Evolutionary conservation across 1,140 invertebrate species (phyloP), one percentile per base, ranked within the genome.

Genomic region (Caerostris extrusa): DNA sequence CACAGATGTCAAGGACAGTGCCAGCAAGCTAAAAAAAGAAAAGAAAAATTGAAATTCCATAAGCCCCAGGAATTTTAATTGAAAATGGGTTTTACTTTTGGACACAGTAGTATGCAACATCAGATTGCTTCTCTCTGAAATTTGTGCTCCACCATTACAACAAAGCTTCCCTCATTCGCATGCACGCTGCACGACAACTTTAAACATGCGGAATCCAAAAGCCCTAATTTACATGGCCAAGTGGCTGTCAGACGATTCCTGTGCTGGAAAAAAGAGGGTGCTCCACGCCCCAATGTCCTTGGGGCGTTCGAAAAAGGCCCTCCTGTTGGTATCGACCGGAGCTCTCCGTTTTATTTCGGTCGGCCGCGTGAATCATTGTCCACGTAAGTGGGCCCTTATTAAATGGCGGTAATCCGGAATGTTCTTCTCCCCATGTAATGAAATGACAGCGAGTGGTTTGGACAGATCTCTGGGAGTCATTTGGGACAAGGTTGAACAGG

Each of bases 181-280:
- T 17, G 50, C 71, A 77, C 34, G 34, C 50, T 64, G 17, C 61
- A 5, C 5, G 34, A 34, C 34, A 64, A 64, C 61, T 64, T 14
- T 3, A 34, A 19, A 50, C 71, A 0, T 17, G 77, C 14, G 14
- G 53, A 19, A 2, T 81, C 7, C 53, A n/a, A 19, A 85, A 10
- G 57, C 82, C 19, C 82, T 85, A 17, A 85, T 85, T 85, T 85
- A 58, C 82, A 85, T 85, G 82, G 82, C 53, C 82, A 57, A 85
- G 82, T 85, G 82, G 82, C 82, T 58, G 57, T 85, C 57, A 58
- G 19, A 85, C 14, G 19, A 7, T 77, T 53, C 2, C 17, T 19
- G 0, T 34, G 34, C 34, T 1, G 34, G 34, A 34, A 34, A n/a
- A 5, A 19, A 14, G 82, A 58, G 57, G 82, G 19, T 85, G 56